These are phyloP conservation scores for Epizoanthus stellaris DNA, from an alignment of 92 coral and sea anemone species.

Conservation along the genomic window DNA sequence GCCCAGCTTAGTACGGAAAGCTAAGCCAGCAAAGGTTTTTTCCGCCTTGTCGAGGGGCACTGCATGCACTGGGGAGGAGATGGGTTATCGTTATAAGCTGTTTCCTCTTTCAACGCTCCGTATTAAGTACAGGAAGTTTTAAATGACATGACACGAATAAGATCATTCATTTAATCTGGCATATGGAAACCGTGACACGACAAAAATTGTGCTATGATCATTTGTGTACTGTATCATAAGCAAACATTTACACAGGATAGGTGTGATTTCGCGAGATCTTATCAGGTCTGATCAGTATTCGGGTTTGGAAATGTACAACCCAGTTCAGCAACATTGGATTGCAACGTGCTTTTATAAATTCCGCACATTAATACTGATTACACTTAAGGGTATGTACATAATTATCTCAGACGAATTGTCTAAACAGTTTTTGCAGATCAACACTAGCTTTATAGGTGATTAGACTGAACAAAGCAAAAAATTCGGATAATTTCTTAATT, in stretches of 20 bases:
- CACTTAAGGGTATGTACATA: neutral
- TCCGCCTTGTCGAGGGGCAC: too few relatives aligned
- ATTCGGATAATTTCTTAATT: slow-evolving; percentile 2
- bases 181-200: slow-evolving; percentile 1
- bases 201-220: neutral
- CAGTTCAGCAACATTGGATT: neutral
- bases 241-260: neutral
- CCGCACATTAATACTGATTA: neutral
- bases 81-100: too few relatives aligned
- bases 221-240: neutral
- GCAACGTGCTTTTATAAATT: too few relatives aligned
- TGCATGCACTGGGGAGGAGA: too few relatives aligned
- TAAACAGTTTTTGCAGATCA: neutral
- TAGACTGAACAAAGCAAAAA: slow-evolving; percentile 21
- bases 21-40: too few relatives aligned
- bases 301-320: neutral
- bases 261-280: neutral
- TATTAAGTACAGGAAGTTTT: slow-evolving; percentile 6
- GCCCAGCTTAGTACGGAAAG: too few relatives aligned
- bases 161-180: neutral
- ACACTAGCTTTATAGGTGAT: neutral
- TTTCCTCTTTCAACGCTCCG: neutral
- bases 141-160: neutral
- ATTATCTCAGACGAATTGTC: slow-evolving; percentile 8
- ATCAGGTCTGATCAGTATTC: neutral